Evolutionary conservation across 2,888 invertebrate species (phyloP), one percentile per base, ranked within the genome.

Genomic region (Himalopsyche japonica): DNA sequence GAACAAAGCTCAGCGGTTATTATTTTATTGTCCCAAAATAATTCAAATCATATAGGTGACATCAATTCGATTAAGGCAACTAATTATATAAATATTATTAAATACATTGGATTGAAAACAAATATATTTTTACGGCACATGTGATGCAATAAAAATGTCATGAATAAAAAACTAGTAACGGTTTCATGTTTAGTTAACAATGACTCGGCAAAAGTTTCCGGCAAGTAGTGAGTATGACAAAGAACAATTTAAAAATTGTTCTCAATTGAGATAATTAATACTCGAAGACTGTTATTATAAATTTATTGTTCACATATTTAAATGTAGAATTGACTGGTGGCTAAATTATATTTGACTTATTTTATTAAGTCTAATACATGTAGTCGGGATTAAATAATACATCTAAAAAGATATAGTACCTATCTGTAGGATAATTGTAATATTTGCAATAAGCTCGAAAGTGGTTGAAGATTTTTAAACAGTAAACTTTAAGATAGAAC

Each of bases 361-460:
- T n/a, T 24, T 57, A 6, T 57, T 20, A 20, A 8, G 6, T 10
- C 57, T 57, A 57, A 20, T 20, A 57, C 6, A 2, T 57, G 57
- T 20, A 57, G 43, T 57, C 6, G 24, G 24, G 57, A 20, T n/a
- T 15, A 57, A 20, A 57, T 1, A 24, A 57, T 57, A 20, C 57
- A 24, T 57, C 20, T 20, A 57, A 57, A 57, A 57, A 20, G 6
- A 57, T 57, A 24, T 57, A 24, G 57, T 57, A 57, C 57, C 57
- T 24, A 7, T 20, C 57, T 57, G 57, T 20, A 57, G 57, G 57
- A 57, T 57, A 20, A 57, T 57, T 57, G 57, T 57, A 57, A 57
- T 7, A 48, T 77, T 76, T 76, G 82, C 79, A 83, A 77, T 83
- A 85, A 85, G 83, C 83, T 85, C 85, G 79, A 79, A 43, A 76